phyloP scores from a whole-genome alignment of 2,888 invertebrate genomes.

The Cynaeus angustus region DNA sequence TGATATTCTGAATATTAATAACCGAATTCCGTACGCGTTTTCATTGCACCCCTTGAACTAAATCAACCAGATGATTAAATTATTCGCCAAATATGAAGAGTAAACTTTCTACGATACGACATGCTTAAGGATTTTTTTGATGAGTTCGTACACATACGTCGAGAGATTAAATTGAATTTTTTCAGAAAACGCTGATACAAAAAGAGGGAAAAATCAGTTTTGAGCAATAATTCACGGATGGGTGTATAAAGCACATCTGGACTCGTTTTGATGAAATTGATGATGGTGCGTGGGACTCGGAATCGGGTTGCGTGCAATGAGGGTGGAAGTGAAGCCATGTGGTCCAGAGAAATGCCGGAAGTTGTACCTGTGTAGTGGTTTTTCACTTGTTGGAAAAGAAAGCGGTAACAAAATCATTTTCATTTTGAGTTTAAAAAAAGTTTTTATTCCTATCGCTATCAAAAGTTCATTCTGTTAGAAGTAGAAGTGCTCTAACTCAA shows the following conservation, averaged over 20 bases:
- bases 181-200: neutral
- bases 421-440: neutral
- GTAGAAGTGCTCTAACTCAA: too few species aligned
- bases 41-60: conserved; percentile 52
- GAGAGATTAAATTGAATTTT: conserved; percentile 11
- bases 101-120: conserved; percentile 43
- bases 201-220: conserved; percentile 18
- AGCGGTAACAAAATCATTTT: neutral
- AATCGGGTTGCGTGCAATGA: conserved; percentile 32
- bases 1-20: conserved; percentile 60
- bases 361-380: conserved; percentile 13
- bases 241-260: conserved; percentile 41
- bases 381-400: conserved; percentile 17
- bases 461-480: too few species aligned
- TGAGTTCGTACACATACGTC: conserved; percentile 8
- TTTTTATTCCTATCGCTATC: neutral
- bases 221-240: conserved; percentile 12
- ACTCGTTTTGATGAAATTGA: conserved; percentile 29
- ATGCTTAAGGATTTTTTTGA: conserved; percentile 37
- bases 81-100: conserved; percentile 50
- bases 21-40: conserved; percentile 56
- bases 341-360: conserved; percentile 49
- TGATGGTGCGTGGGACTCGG: conserved; percentile 33
- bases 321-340: conserved; percentile 47
- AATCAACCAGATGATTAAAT: conserved; percentile 53